Base-by-base conservation (phyloP, 2,113 vertebrate genomes). In the Romanogobio albipinnatus region DNA sequence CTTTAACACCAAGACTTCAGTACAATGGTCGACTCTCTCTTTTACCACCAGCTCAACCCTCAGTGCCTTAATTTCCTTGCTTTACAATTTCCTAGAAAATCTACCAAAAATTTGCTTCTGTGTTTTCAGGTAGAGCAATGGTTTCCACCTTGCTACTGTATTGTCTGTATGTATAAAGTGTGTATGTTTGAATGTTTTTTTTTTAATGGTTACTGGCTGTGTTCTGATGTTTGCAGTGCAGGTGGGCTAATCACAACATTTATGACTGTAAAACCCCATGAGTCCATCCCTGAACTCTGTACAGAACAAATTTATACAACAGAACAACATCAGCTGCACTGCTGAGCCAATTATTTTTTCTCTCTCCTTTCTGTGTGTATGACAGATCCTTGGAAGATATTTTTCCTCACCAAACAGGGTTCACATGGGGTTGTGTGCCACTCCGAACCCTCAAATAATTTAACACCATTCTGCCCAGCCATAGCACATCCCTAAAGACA, bases 401-500 rank as follows among this genome's bases (percentile, higher is more conserved):
- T 76, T 82, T 87, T 89, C 43, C 17, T 87, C 86, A 89, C 62
- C n/a, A 80, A 86, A 87, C 43, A 61, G 58, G 86, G 89, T 92
- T 91, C 87, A 90, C 78, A 86, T 80, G 73, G 82, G 89, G 90
- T 90, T 86, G 73, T 64, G 83, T 83, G 24, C 43, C 80, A 90
- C 84, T 56, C 89, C 80, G 90, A 86, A 62, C 90, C 84, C 81
- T 81, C 84, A 86, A 84, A 76, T 93, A 92, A 94, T 93, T 91
- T 92, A 94, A 93, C 89, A 89, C 90, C 87, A 83, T 89, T 92
- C 88, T 91, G 83, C 86, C 86, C 84, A 85, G 92, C 91, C 84
- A 82, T 89, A 92, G 94, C 90, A 94, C 94, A 92, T 95, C 94
- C 92, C 93, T 91, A 90, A 92, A 94, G 93, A 94, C 89, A 92